These are phyloP conservation scores for Nomada lathburiana DNA, from an alignment of 2,888 invertebrate genomes.

Conservation along the genomic window DNA sequence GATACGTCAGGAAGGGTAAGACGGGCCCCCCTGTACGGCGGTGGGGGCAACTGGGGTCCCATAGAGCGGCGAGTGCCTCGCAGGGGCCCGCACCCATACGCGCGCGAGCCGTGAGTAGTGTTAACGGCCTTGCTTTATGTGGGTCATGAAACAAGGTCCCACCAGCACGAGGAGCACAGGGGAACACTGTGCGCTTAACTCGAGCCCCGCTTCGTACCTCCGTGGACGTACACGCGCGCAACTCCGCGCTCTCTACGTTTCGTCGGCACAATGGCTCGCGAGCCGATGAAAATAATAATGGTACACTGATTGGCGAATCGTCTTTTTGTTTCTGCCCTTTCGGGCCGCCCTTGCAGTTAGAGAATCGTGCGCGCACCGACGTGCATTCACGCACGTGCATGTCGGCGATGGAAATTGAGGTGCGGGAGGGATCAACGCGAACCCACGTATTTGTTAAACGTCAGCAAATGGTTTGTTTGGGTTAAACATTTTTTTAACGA, in stretches of 20 bases:
- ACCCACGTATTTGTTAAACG: too few relatives aligned
- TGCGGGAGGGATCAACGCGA: too few relatives aligned
- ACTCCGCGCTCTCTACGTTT: slow-evolving; percentile 19
- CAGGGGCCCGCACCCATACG: slow-evolving; percentile 75
- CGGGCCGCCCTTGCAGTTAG: too few relatives aligned
- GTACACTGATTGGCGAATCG: background rate
- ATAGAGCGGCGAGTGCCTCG: slow-evolving; percentile 64
- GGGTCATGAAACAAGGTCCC: slow-evolving; percentile 84
- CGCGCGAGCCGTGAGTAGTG: slow-evolving; percentile 76
- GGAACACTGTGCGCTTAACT: slow-evolving; percentile 64
- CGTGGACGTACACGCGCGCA: background rate
- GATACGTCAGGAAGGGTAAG: slow-evolving; percentile 31
- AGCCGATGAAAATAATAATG: slow-evolving; percentile 26
- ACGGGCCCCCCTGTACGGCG: slow-evolving; percentile 18
- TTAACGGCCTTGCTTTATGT: slow-evolving; percentile 84
- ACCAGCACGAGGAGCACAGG: slow-evolving; percentile 77
- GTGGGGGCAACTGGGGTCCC: slow-evolving; percentile 56
- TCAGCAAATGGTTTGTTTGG: too few relatives aligned
- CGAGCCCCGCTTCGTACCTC: slow-evolving; percentile 43
- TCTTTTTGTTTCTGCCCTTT: too few relatives aligned
- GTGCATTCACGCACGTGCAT: too few relatives aligned
- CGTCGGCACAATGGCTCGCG: slow-evolving; percentile 1
- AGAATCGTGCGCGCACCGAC: too few relatives aligned
- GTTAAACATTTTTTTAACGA: too few relatives aligned
- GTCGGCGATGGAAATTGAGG: too few relatives aligned